Evolutionary conservation across 2,888 invertebrate genomes (phyloP).

Genomic region (Kuschelorhynchus macadamiae): DNA sequence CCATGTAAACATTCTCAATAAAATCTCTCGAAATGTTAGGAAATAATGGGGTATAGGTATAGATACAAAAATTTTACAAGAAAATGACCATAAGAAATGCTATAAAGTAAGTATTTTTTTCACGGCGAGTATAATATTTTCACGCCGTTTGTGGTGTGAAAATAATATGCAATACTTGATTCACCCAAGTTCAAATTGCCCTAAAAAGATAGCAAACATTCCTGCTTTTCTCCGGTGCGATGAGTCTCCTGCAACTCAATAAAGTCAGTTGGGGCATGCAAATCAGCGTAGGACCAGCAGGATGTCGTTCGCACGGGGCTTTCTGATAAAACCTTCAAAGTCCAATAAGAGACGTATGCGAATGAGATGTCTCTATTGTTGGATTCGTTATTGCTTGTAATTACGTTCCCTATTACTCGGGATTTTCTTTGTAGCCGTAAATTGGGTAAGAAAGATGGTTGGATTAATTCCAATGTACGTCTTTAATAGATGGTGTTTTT

Average conservation of each 20-base stretch:
- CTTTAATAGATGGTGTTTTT: too few relatives aligned
- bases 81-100: too few relatives aligned
- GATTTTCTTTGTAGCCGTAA: neutral
- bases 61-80: too few relatives aligned
- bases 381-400: conserved; percentile 50
- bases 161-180: too few relatives aligned
- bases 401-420: conserved; percentile 25
- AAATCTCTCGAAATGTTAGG: too few relatives aligned
- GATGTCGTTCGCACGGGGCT: conserved; percentile 65
- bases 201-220: neutral
- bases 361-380: conserved; percentile 58
- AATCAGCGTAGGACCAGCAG: conserved; percentile 60
- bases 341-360: conserved; percentile 55
- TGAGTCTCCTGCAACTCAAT: conserved; percentile 24
- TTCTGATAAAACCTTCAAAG: conserved; percentile 53
- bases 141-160: too few relatives aligned
- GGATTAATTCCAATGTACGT: neutral
- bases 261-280: conserved; percentile 59
- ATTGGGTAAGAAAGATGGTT: neutral
- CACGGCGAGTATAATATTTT: too few relatives aligned
- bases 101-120: too few relatives aligned
- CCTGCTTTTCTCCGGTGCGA: neutral
- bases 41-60: too few relatives aligned
- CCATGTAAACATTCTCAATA: too few relatives aligned
- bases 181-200: neutral